Evolutionary conservation across 2,113 vertebrate species (phyloP).

Genomic region (Spilogale gracilis): DNA sequence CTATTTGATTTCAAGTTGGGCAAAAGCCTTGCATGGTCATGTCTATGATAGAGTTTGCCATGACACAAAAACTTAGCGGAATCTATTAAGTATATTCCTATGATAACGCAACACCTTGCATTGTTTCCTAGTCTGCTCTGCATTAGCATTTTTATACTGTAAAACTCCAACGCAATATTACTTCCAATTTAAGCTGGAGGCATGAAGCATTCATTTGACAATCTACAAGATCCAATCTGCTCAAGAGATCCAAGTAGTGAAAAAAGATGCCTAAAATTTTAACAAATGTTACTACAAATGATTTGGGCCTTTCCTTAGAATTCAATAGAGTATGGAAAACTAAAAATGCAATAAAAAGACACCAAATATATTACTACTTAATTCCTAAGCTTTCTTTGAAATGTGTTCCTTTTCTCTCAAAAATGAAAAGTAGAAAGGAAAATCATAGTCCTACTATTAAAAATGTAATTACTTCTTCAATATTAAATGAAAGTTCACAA

Average conservation of each 20-base stretch:
- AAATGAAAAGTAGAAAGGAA: neutral
- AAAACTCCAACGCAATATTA: neutral
- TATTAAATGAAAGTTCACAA: neutral
- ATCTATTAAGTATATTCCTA: slow-evolving; percentile 34
- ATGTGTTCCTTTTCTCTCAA: slow-evolving; percentile 33
- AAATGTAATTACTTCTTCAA: slow-evolving; percentile 36
- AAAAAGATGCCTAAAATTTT: neutral
- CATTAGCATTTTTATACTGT: neutral
- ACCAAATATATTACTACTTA: neutral
- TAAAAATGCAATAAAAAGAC: slow-evolving; percentile 2
- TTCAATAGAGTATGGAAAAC: neutral
- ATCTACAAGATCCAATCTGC: neutral
- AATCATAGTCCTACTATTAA: neutral
- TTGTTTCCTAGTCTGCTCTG: neutral
- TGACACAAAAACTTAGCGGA: neutral
- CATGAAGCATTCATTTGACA: neutral
- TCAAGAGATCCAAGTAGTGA: neutral
- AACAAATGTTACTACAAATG: slow-evolving; percentile 17
- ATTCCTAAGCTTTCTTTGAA: neutral
- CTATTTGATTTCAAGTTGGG: slow-evolving; percentile 32
- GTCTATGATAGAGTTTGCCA: slow-evolving; percentile 20
- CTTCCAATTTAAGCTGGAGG: neutral
- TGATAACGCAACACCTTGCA: neutral
- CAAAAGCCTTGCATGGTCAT: neutral
- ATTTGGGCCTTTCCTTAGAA: neutral